phyloP scores from a whole-genome alignment of 2,113 vertebrate species.

The Saimiri boliviensis region DNA sequence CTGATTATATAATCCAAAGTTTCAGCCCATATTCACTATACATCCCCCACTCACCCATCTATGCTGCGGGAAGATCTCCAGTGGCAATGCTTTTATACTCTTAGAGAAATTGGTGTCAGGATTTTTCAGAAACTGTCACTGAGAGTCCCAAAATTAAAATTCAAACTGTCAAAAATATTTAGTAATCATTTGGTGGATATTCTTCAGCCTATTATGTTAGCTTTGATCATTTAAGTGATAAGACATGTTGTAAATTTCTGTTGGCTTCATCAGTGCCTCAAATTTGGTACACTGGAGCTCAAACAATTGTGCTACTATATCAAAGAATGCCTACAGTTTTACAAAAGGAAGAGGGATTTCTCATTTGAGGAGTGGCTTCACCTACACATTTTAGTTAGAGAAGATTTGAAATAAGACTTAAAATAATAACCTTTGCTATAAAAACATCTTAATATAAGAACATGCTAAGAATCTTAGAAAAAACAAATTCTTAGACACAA shows the following conservation, averaged over 20 bases:
- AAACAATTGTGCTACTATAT: slow-evolving; percentile 48
- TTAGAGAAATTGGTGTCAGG: not conserved
- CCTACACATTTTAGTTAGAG: not conserved
- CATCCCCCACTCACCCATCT: too few relatives aligned
- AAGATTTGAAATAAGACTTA: slow-evolving; percentile 56
- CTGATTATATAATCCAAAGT: not conserved
- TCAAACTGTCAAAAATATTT: slow-evolving; percentile 46
- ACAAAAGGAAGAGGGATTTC: not conserved
- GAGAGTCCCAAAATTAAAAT: not conserved
- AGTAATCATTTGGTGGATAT: not conserved
- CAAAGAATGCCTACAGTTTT: not conserved
- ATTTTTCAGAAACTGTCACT: not conserved
- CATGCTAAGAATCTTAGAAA: slow-evolving; percentile 18
- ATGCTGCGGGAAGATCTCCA: not conserved
- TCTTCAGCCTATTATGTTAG: slow-evolving; percentile 53
- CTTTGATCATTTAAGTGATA: slow-evolving; percentile 57
- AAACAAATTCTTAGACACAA: slow-evolving; percentile 15
- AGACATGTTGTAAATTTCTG: not conserved
- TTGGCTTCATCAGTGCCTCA: not conserved
- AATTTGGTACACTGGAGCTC: not conserved
- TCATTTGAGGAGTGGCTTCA: not conserved
- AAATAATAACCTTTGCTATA: slow-evolving; percentile 57
- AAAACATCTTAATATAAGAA: slow-evolving; percentile 9
- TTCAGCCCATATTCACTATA: not conserved
- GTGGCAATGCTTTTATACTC: not conserved